These are phyloP conservation scores for Calliscelio sp. DNA, from an alignment of 2,888 invertebrate genomes.

Conservation along the genomic window DNA sequence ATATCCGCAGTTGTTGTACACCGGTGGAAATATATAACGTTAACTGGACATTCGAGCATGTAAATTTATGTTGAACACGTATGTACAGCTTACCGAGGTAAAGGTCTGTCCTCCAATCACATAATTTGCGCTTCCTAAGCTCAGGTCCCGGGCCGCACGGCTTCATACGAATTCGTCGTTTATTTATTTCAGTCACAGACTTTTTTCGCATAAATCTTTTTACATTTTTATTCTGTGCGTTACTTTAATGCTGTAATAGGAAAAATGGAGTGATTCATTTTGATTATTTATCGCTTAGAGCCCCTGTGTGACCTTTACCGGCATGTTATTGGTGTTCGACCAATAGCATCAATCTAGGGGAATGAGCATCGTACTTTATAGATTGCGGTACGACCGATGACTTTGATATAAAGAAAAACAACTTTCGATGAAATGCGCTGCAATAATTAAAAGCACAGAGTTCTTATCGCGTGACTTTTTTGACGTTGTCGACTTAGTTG, in stretches of 20 bases:
- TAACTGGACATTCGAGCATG: slow-evolving; percentile 74
- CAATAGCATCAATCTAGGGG: slow-evolving; percentile 24
- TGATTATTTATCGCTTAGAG: slow-evolving; percentile 43
- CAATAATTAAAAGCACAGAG: too few relatives aligned
- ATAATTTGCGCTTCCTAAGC: slow-evolving; percentile 70
- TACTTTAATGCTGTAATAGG: slow-evolving; percentile 40
- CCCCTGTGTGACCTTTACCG: slow-evolving; percentile 63
- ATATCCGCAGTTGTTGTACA: slow-evolving; percentile 71
- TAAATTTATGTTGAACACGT: slow-evolving; percentile 76
- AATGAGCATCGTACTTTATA: neutral
- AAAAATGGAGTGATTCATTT: slow-evolving; percentile 57
- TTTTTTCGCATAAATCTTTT: slow-evolving; percentile 42
- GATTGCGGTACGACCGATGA: too few relatives aligned
- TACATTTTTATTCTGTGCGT: slow-evolving; percentile 44
- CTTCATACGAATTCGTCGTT: slow-evolving; percentile 43
- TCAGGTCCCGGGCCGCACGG: slow-evolving; percentile 32
- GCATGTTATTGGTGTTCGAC: slow-evolving; percentile 32
- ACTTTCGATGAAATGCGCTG: too few relatives aligned
- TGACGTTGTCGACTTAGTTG: neutral
- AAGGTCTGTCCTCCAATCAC: slow-evolving; percentile 71
- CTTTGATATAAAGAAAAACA: too few relatives aligned
- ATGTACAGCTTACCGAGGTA: slow-evolving; percentile 71
- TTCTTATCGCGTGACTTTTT: too few relatives aligned
- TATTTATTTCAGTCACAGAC: slow-evolving; percentile 54
- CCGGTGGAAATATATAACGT: slow-evolving; percentile 72